phyloP scores from a whole-genome alignment of 2,113 vertebrate genomes.

The Apus apus region DNA sequence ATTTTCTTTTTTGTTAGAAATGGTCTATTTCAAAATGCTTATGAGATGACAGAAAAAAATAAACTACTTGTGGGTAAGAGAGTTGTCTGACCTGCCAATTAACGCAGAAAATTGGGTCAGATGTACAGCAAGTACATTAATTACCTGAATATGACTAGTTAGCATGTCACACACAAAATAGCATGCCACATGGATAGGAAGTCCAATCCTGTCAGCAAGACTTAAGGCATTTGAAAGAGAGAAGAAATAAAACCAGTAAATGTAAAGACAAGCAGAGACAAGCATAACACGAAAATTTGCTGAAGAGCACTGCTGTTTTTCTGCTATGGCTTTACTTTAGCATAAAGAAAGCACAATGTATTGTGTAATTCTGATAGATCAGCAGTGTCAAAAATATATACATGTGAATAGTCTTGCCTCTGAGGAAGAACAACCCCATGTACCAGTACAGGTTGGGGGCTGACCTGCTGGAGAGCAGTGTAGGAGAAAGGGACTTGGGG shows the following conservation, averaged over 20 bases:
- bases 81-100: slow-evolving; percentile 33
- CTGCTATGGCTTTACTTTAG: not conserved
- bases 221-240: not conserved
- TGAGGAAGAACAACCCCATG: no score
- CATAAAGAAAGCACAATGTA: not conserved
- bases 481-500: no score
- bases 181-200: not conserved
- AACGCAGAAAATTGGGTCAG: slow-evolving; percentile 39
- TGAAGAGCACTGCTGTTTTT: not conserved
- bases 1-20: slow-evolving; percentile 4
- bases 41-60: not conserved
- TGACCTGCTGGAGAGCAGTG: no score
- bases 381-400: not conserved
- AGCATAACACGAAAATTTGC: not conserved
- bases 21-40: slow-evolving; percentile 19
- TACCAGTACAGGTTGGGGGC: no score
- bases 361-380: not conserved
- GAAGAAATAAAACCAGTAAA: not conserved
- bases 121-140: slow-evolving; percentile 36
- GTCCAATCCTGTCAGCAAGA: not conserved
- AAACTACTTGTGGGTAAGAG: slow-evolving; percentile 3
- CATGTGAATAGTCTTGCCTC: not conserved
- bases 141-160: slow-evolving; percentile 30
- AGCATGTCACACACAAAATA: slow-evolving; percentile 42
- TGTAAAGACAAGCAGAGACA: not conserved